These are phyloP conservation scores for Geococcyx californianus DNA, from an alignment of 2,113 vertebrate genomes.

Conservation along the genomic window DNA sequence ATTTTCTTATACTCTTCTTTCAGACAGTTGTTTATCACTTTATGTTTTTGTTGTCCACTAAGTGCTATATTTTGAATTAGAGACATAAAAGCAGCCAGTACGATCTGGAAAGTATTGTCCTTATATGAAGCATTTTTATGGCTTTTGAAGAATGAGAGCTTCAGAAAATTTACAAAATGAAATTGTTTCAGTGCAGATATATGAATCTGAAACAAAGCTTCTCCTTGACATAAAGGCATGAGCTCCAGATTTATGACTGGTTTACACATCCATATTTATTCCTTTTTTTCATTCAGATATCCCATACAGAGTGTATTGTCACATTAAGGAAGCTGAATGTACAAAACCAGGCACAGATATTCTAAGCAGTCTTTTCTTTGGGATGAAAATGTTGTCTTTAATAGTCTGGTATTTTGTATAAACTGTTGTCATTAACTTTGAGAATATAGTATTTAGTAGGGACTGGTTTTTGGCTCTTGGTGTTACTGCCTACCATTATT, in stretches of 20 bases:
- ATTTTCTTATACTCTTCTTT: no score
- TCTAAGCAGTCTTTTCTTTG: background rate
- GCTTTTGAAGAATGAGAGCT: background rate
- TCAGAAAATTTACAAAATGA: background rate
- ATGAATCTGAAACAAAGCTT: background rate
- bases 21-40: no score
- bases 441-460: background rate
- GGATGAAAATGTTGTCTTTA: background rate
- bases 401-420: background rate
- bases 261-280: background rate
- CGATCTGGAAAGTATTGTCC: background rate
- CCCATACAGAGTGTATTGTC: background rate
- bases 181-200: background rate
- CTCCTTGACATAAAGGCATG: background rate
- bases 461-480: background rate
- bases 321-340: background rate
- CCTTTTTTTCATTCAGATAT: background rate
- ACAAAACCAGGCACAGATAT: background rate
- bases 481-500: background rate
- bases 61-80: background rate
- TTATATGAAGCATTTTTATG: background rate
- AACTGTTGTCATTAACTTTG: background rate
- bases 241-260: background rate
- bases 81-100: background rate
- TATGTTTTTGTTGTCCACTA: background rate